phyloP scores from a whole-genome alignment of 2,797 vertebrate genomes.

The Dermochelys coriacea region DNA sequence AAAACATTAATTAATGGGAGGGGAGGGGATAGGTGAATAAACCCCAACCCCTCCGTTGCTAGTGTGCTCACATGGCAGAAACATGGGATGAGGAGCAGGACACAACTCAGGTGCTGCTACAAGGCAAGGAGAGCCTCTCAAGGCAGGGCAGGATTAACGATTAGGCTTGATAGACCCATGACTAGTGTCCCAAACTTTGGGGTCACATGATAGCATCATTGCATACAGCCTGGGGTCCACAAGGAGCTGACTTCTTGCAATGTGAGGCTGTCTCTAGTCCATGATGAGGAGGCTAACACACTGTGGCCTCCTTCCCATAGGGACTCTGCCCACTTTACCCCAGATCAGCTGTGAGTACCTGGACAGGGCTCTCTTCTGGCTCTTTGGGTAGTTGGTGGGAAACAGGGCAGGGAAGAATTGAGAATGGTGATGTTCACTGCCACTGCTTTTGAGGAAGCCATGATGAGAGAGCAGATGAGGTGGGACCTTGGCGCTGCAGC shows the following conservation, averaged over 20 bases:
- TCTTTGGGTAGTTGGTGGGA: not conserved
- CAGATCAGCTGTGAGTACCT: not conserved
- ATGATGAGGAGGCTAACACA: not conserved
- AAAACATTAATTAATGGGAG: not conserved
- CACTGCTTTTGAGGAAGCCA: not conserved
- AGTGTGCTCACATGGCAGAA: not conserved
- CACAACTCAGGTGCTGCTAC: not conserved
- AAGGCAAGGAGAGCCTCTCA: not conserved
- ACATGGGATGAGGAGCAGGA: rapidly evolving
- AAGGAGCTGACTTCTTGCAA: not conserved
- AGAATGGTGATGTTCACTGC: not conserved
- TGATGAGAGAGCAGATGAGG: not conserved
- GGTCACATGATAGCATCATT: not conserved
- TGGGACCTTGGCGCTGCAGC: not conserved
- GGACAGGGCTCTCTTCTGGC: not conserved
- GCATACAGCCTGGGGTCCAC: not conserved
- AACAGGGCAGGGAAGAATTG: not conserved
- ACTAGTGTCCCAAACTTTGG: not conserved
- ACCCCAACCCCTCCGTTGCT: not conserved
- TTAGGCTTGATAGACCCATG: not conserved
- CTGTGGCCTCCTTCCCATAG: not conserved
- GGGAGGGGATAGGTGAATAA: not conserved
- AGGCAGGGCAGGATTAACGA: not conserved
- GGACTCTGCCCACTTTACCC: not conserved
- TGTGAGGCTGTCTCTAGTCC: not conserved